Evolutionary conservation across 2,888 invertebrate species (phyloP).

Genomic region (Anoplius nigerrimus): DNA sequence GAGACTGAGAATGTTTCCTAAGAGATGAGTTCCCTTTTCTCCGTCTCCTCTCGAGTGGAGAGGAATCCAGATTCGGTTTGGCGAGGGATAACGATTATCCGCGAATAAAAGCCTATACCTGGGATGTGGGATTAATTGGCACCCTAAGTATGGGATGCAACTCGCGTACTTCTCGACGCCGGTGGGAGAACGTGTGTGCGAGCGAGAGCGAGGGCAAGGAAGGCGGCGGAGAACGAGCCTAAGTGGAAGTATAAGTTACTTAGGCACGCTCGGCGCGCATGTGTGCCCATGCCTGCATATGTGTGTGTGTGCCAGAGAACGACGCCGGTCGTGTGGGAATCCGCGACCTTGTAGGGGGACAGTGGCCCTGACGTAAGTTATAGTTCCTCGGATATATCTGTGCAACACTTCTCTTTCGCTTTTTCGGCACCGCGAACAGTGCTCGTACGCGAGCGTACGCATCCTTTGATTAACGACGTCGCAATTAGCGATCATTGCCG

Average conservation of each 20-base stretch:
- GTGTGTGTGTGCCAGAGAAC: too few species aligned
- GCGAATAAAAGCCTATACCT: slow-evolving; percentile 11
- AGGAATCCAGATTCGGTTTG: background rate
- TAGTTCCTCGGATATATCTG: slow-evolving; percentile 19
- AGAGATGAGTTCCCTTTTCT: too few species aligned
- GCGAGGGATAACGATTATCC: background rate
- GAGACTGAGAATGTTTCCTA: too few species aligned
- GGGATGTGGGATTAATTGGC: slow-evolving; percentile 33
- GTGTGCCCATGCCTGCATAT: too few species aligned
- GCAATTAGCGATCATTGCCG: too few species aligned
- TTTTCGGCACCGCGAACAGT: background rate
- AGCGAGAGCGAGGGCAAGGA: background rate
- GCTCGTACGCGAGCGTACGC: background rate
- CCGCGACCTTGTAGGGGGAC: slow-evolving; percentile 57
- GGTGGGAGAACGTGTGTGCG: too few species aligned
- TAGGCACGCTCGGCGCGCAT: slow-evolving; percentile 13
- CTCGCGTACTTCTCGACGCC: slow-evolving; percentile 31
- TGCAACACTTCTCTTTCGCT: slow-evolving; percentile 8
- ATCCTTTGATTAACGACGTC: too few species aligned
- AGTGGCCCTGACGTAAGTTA: slow-evolving; percentile 51
- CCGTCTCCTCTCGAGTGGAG: too few species aligned
- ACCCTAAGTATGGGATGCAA: slow-evolving; percentile 38
- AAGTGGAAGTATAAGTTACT: slow-evolving; percentile 21
- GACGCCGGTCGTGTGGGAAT: slow-evolving; percentile 41
- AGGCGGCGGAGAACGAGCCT: slow-evolving; percentile 11